A percentile compares a stretch with the other conserved stretches of the same genome.
phyloP scores from a whole-genome alignment of 1,140 invertebrate genomes.

The Zaprionus ghesquierei region DNA sequence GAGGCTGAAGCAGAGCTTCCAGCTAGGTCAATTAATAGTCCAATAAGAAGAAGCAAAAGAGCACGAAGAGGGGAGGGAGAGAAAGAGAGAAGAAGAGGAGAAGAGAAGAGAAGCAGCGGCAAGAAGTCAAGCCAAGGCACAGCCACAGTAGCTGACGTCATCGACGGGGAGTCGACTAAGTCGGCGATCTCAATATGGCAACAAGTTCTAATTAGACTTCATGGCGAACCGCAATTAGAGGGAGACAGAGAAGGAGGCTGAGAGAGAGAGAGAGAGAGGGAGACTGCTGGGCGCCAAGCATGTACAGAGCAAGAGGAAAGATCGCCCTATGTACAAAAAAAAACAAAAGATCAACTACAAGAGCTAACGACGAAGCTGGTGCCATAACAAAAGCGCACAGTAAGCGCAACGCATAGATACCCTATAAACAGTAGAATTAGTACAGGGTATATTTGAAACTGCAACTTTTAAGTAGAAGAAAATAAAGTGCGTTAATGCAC shows the following conservation, averaged over 20 bases:
- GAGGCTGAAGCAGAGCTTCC: neutral
- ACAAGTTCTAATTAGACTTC: slow-evolving; percentile 57
- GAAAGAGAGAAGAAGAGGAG: neutral
- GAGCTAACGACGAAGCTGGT: neutral
- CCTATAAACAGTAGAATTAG: neutral
- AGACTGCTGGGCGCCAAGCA: neutral
- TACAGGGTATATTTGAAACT: no score
- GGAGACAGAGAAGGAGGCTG: neutral
- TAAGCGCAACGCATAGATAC: neutral
- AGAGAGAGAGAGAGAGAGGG: neutral
- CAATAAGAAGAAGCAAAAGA: slow-evolving; percentile 9
- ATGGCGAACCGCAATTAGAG: slow-evolving; percentile 31
- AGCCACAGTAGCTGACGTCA: slow-evolving; percentile 42
- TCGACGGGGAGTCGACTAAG: neutral
- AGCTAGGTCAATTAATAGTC: slow-evolving; percentile 49
- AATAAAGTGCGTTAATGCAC: no score
- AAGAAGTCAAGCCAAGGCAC: neutral
- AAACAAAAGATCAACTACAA: neutral
- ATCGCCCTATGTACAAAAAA: neutral
- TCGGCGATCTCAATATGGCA: slow-evolving; percentile 30
- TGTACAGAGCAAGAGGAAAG: neutral
- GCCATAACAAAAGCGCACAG: no score
- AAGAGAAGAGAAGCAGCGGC: neutral
- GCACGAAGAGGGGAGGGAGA: no score
- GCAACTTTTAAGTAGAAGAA: no score